These are phyloP conservation scores for Empidonax alnorum DNA, from an alignment of 2,113 vertebrate genomes.

Conservation along the genomic window DNA sequence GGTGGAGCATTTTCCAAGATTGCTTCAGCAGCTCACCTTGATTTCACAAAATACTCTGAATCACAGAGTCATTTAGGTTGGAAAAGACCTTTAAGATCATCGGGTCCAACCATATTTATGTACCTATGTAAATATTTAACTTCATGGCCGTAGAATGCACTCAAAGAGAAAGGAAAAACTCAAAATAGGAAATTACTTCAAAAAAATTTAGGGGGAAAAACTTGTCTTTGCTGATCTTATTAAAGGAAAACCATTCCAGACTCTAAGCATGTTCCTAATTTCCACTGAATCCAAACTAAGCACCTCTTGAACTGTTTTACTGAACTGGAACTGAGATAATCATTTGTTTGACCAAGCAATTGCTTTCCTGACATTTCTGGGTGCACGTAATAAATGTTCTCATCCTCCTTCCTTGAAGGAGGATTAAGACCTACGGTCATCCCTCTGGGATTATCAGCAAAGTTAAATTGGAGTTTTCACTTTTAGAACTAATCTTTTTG, in stretches of 20 bases:
- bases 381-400: background rate
- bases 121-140: background rate
- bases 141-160: background rate
- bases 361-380: background rate
- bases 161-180: background rate
- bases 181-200: slow-evolving; percentile 12
- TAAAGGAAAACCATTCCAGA: background rate
- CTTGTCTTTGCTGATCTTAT: background rate
- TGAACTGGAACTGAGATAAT: background rate
- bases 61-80: background rate
- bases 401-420: background rate
- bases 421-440: background rate
- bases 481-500: background rate
- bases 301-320: background rate
- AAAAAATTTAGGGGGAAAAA: background rate
- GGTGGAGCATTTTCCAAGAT: background rate
- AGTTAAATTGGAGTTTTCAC: background rate
- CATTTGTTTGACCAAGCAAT: background rate
- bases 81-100: background rate
- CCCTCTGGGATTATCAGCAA: background rate
- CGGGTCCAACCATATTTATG: background rate
- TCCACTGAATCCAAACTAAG: background rate
- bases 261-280: background rate
- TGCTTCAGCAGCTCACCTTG: background rate
- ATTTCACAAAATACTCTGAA: background rate